A percentile compares a stretch with the other conserved stretches of the same genome.
Evolutionary conservation across 2,797 vertebrate species (phyloP).

Genomic region (Bovichtus variegatus): DNA sequence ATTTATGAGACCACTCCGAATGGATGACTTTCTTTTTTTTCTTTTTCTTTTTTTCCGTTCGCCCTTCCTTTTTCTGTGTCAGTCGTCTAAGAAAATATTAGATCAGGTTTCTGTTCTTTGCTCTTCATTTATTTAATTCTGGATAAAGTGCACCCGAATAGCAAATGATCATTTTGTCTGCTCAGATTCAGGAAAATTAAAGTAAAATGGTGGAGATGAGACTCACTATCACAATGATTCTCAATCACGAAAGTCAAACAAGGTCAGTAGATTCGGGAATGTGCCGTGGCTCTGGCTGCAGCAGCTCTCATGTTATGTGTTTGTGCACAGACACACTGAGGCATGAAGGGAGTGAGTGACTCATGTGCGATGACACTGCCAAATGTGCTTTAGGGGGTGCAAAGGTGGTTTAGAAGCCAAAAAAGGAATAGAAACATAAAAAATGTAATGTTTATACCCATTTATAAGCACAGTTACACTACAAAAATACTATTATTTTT

Average conservation of each 20-base stretch:
- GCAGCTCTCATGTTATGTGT: not conserved
- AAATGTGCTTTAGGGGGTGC: not conserved
- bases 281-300: not conserved
- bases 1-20: not conserved
- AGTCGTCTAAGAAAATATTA: not conserved
- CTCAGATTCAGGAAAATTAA: constrained; percentile 15
- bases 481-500: not conserved
- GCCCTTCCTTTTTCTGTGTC: constrained; percentile 1
- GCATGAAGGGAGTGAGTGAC: constrained; percentile 8
- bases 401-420: not conserved
- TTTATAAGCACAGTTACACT: not conserved
- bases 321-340: constrained; percentile 13
- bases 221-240: constrained; percentile 23
- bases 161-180: not conserved
- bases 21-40: not conserved
- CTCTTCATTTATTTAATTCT: not conserved
- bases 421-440: not conserved
- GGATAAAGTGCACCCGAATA: not conserved
- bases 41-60: constrained; percentile 8
- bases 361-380: not conserved
- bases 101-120: constrained; percentile 18
- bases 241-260: constrained; percentile 31
- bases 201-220: not conserved
- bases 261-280: constrained; percentile 8
- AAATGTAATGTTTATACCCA: not conserved